Percentiles rank a stretch among this genome's conserved stretches.
These are phyloP conservation scores for Barbus barbus DNA, from an alignment of 2,113 vertebrate genomes.

Conservation along the genomic window DNA sequence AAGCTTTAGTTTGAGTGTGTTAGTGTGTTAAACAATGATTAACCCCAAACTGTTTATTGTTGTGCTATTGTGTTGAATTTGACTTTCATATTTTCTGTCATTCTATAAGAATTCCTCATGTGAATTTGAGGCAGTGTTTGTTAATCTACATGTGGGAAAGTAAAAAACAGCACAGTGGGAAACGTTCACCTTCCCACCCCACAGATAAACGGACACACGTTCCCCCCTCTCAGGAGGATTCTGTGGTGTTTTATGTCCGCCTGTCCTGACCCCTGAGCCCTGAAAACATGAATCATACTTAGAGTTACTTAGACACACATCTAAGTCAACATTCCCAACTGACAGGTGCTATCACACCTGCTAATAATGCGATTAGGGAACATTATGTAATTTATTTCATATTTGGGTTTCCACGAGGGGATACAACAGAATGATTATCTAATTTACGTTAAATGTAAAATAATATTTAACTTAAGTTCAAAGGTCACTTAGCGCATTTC, in stretches of 20 bases:
- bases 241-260: slow-evolving; percentile 29
- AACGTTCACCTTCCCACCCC: slow-evolving; percentile 18
- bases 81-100: background rate
- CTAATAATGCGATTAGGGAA: background rate
- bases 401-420: background rate
- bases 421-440: background rate
- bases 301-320: background rate
- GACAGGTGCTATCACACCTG: slow-evolving; percentile 42
- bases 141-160: background rate
- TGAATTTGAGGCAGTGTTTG: background rate
- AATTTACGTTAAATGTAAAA: slow-evolving; percentile 16
- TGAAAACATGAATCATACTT: slow-evolving; percentile 8
- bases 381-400: background rate
- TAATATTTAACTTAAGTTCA: background rate
- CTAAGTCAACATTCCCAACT: slow-evolving; percentile 35
- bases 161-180: background rate
- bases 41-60: background rate
- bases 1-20: background rate
- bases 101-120: background rate
- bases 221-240: slow-evolving; percentile 30
- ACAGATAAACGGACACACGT: slow-evolving; percentile 25
- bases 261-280: slow-evolving; percentile 11
- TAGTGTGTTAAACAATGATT: background rate
- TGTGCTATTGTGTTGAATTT: background rate
- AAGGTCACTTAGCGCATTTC: background rate